These are phyloP conservation scores for Lasiurus borealis DNA, from an alignment of 2,113 vertebrate species.

Conservation along the genomic window DNA sequence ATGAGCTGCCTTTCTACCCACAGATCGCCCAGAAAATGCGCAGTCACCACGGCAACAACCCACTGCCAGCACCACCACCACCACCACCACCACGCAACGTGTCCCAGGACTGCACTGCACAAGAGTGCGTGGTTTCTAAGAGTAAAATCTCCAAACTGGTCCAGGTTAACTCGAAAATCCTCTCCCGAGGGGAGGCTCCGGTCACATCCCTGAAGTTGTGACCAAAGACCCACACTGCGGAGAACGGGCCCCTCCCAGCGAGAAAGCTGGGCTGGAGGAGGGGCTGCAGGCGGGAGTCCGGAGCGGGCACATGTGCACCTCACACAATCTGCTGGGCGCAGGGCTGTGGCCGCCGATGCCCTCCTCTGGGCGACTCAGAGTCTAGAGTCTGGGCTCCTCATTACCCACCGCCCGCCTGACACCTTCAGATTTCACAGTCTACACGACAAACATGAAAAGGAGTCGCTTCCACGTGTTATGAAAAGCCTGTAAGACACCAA, in stretches of 20 bases:
- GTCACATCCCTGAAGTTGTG: fast-evolving
- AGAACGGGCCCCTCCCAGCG: neutral
- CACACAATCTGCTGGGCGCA: fast-evolving
- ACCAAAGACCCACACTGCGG: fast-evolving
- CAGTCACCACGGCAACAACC: neutral
- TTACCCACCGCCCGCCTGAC: fast-evolving
- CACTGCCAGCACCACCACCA: fast-evolving
- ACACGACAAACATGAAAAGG: neutral
- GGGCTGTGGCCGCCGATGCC: too few species aligned
- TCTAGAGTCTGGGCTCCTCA: neutral
- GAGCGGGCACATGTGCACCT: too few species aligned
- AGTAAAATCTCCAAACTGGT: neutral
- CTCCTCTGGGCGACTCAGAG: neutral
- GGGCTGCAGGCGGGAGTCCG: fast-evolving
- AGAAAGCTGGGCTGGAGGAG: neutral
- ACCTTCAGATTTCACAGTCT: neutral
- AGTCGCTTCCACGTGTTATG: fast-evolving
- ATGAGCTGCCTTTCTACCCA: neutral
- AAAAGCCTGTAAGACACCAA: neutral
- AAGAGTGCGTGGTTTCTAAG: fast-evolving
- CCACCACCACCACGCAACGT: too few species aligned
- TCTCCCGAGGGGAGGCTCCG: fast-evolving
- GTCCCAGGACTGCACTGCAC: neutral
- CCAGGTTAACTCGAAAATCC: fast-evolving
- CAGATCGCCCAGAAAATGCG: neutral